Evolutionary conservation across 53 echinoderm and acorn worm species (phyloP).

Genomic region (Hippasteria phrygiana): DNA sequence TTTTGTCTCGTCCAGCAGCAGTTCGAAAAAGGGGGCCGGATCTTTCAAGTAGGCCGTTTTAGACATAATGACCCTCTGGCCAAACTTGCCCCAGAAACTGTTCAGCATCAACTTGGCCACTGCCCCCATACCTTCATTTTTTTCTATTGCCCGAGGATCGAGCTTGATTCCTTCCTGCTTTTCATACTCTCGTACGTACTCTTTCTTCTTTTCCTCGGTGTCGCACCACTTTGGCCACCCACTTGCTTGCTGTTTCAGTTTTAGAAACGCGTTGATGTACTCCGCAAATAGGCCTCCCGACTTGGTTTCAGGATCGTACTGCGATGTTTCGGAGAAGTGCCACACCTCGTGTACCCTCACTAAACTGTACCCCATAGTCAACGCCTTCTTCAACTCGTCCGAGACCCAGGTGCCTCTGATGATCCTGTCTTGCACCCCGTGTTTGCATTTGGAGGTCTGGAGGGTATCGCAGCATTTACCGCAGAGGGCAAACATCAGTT

Average conservation of each 20-base stretch:
- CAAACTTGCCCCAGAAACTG: conserved; percentile 53
- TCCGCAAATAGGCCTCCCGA: conserved; percentile 35
- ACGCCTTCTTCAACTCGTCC: too few species aligned
- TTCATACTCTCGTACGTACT: neutral
- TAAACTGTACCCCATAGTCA: too few species aligned
- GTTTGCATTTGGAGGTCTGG: too few species aligned
- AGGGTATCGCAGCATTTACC: neutral
- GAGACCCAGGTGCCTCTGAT: neutral
- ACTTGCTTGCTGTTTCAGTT: neutral
- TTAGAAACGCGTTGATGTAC: neutral
- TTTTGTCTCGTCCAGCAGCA: neutral
- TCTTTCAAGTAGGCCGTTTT: neutral
- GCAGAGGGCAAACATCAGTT: neutral
- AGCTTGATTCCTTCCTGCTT: conserved; percentile 30
- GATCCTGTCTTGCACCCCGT: neutral
- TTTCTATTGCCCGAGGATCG: neutral
- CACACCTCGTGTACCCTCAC: too few species aligned
- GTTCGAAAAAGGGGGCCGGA: neutral
- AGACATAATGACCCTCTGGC: neutral
- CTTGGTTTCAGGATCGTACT: too few species aligned
- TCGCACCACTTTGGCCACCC: conserved; percentile 16
- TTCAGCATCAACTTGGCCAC: neutral
- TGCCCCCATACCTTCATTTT: conserved; percentile 31
- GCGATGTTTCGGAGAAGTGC: too few species aligned
- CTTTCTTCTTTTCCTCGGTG: neutral